Evolutionary conservation across 2,888 invertebrate genomes (phyloP).

Genomic region (Blomia tropicalis): DNA sequence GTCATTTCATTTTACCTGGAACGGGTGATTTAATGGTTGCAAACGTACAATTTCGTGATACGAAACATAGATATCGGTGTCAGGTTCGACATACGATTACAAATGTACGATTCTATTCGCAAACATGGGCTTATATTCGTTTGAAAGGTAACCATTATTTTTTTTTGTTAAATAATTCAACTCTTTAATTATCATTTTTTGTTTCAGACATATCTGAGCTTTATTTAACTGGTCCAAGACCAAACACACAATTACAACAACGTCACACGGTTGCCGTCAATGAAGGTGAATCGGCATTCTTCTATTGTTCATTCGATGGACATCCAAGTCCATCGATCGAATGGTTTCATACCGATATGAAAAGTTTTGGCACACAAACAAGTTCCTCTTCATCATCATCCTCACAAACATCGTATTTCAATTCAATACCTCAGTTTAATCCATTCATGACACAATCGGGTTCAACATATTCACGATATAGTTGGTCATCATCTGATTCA

Average conservation of each 20-base stretch:
- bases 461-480: not conserved
- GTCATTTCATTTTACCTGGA: conserved; percentile 18
- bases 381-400: not conserved
- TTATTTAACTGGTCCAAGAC: conserved; percentile 8
- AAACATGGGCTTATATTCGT: conserved; percentile 27
- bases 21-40: conserved; percentile 28
- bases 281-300: conserved; percentile 16
- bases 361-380: no score
- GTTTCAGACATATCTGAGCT: conserved; percentile 1
- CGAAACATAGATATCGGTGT: conserved; percentile 28
- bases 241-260: conserved; percentile 5
- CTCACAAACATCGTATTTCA: not conserved
- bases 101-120: conserved; percentile 26
- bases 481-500: not conserved
- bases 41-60: conserved; percentile 25
- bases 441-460: not conserved
- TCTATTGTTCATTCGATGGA: conserved; percentile 23
- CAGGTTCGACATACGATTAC: conserved; percentile 29
- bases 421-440: not conserved
- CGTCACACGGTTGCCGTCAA: conserved; percentile 2
- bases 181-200: not conserved
- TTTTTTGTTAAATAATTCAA: not conserved
- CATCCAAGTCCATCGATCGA: conserved; percentile 4
- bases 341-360: conserved; percentile 14
- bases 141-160: conserved; percentile 26